Evolutionary conservation across 2,113 vertebrate species (phyloP).

Genomic region (Cyanoderma ruficeps): DNA sequence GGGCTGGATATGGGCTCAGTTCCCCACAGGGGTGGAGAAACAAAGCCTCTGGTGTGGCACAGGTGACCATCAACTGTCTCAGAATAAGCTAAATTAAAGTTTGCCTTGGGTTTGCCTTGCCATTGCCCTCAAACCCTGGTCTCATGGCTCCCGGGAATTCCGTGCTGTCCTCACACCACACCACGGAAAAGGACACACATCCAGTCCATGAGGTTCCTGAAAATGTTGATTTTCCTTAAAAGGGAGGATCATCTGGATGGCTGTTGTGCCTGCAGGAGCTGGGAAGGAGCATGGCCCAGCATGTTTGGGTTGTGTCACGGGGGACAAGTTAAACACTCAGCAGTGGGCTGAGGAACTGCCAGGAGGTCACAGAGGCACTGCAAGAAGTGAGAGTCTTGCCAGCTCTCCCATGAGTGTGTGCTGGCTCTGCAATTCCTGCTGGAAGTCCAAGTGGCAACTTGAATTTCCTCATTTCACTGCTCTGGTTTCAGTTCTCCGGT

Average conservation of each 20-base stretch:
- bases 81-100: neutral
- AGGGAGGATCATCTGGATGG: neutral
- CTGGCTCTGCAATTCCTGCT: constrained; percentile 6
- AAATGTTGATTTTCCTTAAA: neutral
- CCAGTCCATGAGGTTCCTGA: neutral
- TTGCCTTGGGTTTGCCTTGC: neutral
- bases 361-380: constrained; percentile 1
- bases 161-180: neutral
- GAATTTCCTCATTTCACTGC: constrained; percentile 37
- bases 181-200: neutral
- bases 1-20: neutral
- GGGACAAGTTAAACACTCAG: constrained; percentile 24
- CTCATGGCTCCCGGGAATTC: neutral
- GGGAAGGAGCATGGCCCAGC: neutral
- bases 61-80: neutral
- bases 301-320: neutral
- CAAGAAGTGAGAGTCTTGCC: neutral
- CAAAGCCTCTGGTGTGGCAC: neutral
- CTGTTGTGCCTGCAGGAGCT: neutral
- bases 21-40: neutral
- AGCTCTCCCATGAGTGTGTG: constrained; percentile 17
- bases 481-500: constrained; percentile 26
- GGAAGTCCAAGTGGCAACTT: constrained; percentile 36
- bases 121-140: neutral
- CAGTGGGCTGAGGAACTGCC: neutral